phyloP scores from a whole-genome alignment of 1,140 invertebrate genomes.

The Lepidurus packardi region DNA sequence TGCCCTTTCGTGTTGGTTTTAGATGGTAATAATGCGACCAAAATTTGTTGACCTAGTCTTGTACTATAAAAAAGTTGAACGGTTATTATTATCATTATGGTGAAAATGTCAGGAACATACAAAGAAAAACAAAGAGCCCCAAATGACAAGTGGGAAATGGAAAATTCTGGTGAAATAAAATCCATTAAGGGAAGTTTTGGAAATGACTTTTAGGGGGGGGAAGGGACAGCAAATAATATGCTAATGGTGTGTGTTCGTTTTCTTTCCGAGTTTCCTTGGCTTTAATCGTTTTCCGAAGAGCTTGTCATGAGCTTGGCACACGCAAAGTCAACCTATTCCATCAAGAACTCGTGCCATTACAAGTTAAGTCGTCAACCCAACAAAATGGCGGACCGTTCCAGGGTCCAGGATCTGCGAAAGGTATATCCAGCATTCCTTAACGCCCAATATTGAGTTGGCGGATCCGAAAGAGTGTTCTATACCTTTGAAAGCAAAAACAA shows the following conservation, averaged over 20 bases:
- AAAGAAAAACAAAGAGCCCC: background rate
- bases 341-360: background rate
- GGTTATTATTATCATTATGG: background rate
- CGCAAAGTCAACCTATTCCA: background rate
- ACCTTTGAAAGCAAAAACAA: background rate
- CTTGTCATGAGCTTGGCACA: constrained; percentile 21
- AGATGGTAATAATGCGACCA: too few species aligned
- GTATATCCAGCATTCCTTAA: background rate
- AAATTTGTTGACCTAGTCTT: too few species aligned
- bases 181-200: background rate
- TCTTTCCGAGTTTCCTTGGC: background rate
- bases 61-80: too few species aligned
- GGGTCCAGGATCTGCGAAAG: background rate
- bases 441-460: too few species aligned
- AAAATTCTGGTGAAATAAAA: constrained; percentile 15
- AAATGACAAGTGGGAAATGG: background rate
- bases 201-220: background rate
- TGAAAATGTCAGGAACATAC: background rate
- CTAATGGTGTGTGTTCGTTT: background rate
- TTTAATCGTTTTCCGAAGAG: constrained; percentile 20
- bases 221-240: background rate
- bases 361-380: too few species aligned
- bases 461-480: too few species aligned
- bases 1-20: too few species aligned
- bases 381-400: too few species aligned